phyloP scores from a whole-genome alignment of 2,113 vertebrate species.

The Ciconia stormi region DNA sequence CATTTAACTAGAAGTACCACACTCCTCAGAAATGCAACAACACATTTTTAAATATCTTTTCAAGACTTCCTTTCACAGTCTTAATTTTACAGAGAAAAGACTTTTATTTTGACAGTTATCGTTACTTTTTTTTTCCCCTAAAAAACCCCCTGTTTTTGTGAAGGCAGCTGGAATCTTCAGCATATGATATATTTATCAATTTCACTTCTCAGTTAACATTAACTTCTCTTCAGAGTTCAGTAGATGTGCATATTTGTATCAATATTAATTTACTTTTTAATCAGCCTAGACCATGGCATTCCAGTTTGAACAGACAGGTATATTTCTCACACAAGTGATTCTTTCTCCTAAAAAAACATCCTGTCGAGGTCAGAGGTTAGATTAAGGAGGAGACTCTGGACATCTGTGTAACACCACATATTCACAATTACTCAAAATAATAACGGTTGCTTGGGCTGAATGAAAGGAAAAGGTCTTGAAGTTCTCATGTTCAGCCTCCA shows the following conservation, averaged over 20 bases:
- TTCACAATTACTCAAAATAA: slow-evolving; percentile 5
- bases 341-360: slow-evolving; percentile 9
- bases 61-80: not conserved
- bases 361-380: slow-evolving; percentile 28
- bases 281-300: not conserved
- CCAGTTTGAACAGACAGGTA: not conserved
- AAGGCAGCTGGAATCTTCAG: not conserved
- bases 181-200: not conserved
- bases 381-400: slow-evolving; percentile 4
- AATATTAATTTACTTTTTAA: not conserved
- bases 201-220: not conserved
- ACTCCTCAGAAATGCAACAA: not conserved
- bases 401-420: slow-evolving; percentile 22
- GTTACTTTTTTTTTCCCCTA: not conserved
- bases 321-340: not conserved
- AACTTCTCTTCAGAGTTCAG: not conserved
- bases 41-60: not conserved
- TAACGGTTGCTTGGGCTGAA: not conserved
- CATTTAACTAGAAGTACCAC: not conserved
- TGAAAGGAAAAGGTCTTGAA: not conserved
- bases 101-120: not conserved
- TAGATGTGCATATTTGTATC: not conserved
- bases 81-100: not conserved
- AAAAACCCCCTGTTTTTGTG: not conserved
- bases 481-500: not conserved